phyloP scores from a whole-genome alignment of 1,140 invertebrate genomes.

The Diprion similis region DNA sequence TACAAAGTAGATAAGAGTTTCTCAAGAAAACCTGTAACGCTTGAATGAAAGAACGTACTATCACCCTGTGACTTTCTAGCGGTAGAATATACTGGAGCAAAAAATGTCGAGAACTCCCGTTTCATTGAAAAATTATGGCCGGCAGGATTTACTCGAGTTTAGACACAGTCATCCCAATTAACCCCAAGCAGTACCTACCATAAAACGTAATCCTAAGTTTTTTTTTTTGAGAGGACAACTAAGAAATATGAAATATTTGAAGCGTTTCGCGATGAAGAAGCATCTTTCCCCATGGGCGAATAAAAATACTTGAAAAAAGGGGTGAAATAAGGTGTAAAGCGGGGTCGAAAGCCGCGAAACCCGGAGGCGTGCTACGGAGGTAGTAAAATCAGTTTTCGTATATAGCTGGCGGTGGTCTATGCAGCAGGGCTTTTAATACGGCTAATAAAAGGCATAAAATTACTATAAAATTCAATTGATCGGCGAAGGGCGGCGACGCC shows the following conservation, averaged over 20 bases:
- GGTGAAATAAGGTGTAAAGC: neutral
- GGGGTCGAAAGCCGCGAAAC: neutral
- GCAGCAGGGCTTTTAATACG: neutral
- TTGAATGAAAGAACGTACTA: too few species aligned
- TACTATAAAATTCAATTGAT: conserved; percentile 17
- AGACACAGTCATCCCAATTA: too few species aligned
- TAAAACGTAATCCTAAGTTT: too few species aligned
- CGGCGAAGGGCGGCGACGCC: conserved; percentile 4
- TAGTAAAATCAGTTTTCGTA: conserved; percentile 1
- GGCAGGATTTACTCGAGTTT: too few species aligned
- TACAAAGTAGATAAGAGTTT: too few species aligned
- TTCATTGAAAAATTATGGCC: too few species aligned
- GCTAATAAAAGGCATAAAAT: conserved; percentile 17
- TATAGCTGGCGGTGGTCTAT: neutral
- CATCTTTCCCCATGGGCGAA: neutral
- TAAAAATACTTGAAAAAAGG: neutral
- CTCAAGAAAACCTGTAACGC: too few species aligned
- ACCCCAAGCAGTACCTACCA: too few species aligned
- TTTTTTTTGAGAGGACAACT: neutral
- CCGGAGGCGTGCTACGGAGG: conserved; percentile 8
- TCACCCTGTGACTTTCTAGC: too few species aligned
- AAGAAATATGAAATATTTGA: neutral
- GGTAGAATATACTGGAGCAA: too few species aligned
- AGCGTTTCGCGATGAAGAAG: too few species aligned
- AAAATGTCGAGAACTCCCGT: too few species aligned